Conservation (phyloP, 2,888 invertebrate genomes). For the Drosophila silvestris region DNA sequence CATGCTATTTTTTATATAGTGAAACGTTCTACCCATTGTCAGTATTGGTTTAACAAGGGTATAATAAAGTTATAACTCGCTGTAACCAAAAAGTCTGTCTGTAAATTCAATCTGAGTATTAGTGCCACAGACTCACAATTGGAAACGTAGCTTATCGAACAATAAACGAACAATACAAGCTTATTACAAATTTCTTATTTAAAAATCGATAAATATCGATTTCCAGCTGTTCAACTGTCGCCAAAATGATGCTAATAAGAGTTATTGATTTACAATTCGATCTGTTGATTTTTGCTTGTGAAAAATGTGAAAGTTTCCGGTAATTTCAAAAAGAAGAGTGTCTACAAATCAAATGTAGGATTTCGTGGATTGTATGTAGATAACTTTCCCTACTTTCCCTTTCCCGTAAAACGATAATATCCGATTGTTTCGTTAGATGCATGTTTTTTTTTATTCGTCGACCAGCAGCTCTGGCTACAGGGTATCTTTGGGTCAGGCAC, state of each 20-base stretch:
- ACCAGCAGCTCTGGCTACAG: not conserved
- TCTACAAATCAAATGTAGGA: not conserved
- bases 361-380: not conserved
- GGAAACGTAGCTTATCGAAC: not conserved
- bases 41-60: not conserved
- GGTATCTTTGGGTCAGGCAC: slow-evolving; percentile 10
- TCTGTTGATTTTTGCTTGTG: not conserved
- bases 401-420: not conserved
- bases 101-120: not conserved
- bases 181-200: too few relatives aligned
- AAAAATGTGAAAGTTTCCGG: not conserved
- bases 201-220: slow-evolving; percentile 1
- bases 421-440: not conserved
- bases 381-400: not conserved
- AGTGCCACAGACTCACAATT: not conserved
- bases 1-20: slow-evolving; percentile 40
- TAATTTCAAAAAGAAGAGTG: not conserved
- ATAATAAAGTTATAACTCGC: not conserved
- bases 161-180: not conserved
- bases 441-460: not conserved
- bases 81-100: not conserved
- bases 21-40: not conserved
- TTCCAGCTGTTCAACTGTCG: not conserved
- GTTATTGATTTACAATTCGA: not conserved
- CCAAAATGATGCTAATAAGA: not conserved